Evolutionary conservation across 1,140 invertebrate species (phyloP).

Genomic region (Drosophila nasuta): DNA sequence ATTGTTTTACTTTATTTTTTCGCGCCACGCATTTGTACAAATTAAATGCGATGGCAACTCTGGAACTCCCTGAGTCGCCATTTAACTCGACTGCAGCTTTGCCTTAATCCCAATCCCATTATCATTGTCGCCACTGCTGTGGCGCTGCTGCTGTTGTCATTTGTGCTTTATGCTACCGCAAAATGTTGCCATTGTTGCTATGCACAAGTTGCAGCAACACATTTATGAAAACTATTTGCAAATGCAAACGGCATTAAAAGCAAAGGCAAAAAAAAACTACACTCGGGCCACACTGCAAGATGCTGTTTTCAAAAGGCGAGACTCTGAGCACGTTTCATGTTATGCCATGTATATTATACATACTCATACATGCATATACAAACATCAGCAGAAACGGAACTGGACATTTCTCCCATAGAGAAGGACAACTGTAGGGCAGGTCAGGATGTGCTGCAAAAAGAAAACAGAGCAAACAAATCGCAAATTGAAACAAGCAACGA

Average conservation of each 20-base stretch:
- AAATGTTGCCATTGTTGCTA: slow-evolving; percentile 29
- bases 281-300: slow-evolving; percentile 39
- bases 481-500: slow-evolving; percentile 63
- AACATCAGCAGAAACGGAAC: slow-evolving; percentile 23
- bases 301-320: slow-evolving; percentile 32
- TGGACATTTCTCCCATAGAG: slow-evolving; percentile 17
- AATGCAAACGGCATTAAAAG: slow-evolving; percentile 64
- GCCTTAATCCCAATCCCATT: slow-evolving; percentile 4
- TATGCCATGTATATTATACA: slow-evolving; percentile 6
- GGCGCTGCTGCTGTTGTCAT: slow-evolving; percentile 26
- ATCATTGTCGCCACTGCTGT: slow-evolving; percentile 39
- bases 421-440: slow-evolving; percentile 24
- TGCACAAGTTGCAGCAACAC: slow-evolving; percentile 17
- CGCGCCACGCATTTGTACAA: slow-evolving; percentile 43
- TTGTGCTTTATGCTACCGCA: slow-evolving; percentile 47
- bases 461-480: slow-evolving; percentile 58
- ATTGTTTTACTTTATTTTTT: slow-evolving; percentile 32
- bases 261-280: slow-evolving; percentile 44
- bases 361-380: slow-evolving; percentile 6
- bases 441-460: slow-evolving; percentile 15
- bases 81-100: neutral
- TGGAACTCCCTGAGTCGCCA: slow-evolving; percentile 16
- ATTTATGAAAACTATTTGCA: slow-evolving; percentile 77
- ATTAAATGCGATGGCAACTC: slow-evolving; percentile 61
- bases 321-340: slow-evolving; percentile 37